Base-by-base conservation (phyloP, 2,888 invertebrate species). In the Tenthredo mesomela region DNA sequence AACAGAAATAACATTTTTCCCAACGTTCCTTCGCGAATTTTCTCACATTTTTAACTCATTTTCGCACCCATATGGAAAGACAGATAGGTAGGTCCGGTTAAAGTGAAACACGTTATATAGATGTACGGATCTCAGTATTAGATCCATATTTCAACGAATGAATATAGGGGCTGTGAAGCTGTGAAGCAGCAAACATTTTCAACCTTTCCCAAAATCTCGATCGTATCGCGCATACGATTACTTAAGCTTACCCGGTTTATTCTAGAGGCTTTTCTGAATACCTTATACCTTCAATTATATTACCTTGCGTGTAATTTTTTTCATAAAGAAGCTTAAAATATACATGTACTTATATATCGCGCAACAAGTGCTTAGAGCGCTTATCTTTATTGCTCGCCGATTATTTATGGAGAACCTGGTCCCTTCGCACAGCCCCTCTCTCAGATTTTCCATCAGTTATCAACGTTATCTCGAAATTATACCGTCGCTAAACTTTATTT, bases 291-390 rank as follows among this genome's bases (percentile, higher is more conserved):
- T 29, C 40, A 43, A 77, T 54, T 77, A 73, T 43, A 73, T 43
- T 33, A 43, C 12, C 21, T 21, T 21, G 21, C 40, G 71, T 21
- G 71, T 73, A 40, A 18, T 54, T 77, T 54, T 77, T 47, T 40
- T 80, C 37, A 33, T 18, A 10, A 37, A 33, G 37, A 7, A 37
- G 58, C 37, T 61, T 80, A 37, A 61, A 80, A 80, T 73, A 77
- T 77, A 80, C n/a, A 40, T n/a, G 21, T 77, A 33, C 33, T 15
- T 61, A 25, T 61, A 80, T 18, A 80, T 80, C 40, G 80, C 37
- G 80, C 80, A 80, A 80, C 80, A 80, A 80, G 80, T 80, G 80
- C 80, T 80, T 40, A 50, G 37, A 80, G 21, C 80, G 80, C 80
- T 80, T 61, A 80, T 80, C 80, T 80, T 80, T 61, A 80, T 33